Evolutionary conservation across 1,140 invertebrate species (phyloP), one percentile per base, ranked within the genome.

Genomic region (Pseudomyrmex cubaensis): DNA sequence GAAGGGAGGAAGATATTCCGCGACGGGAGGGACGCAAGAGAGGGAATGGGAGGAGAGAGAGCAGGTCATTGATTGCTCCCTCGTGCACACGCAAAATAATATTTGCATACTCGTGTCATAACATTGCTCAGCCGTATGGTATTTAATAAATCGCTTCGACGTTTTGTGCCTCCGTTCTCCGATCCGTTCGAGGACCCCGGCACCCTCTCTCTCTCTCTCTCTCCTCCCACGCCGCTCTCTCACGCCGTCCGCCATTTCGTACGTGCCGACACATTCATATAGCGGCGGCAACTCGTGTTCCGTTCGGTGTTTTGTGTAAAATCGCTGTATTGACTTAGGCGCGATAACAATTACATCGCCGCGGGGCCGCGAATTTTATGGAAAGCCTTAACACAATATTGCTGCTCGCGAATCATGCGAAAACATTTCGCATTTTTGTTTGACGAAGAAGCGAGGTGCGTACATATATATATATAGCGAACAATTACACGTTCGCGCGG

Each of bases 131-230:
- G 52, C 48, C 83, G 56, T 85, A 87, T 56, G 69, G 50, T 87
- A 67, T 87, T 87, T 85, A 85, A 85, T 88, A 88, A 87, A 88
- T 87, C 86, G 83, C 52, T 85, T 83, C 67, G 44, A 61, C 54
- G 64, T 84, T 72, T 57, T 70, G 70, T 72, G 3, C 46, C 22
- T 48, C 54, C 66, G 54, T 48, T 9, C 44, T 20, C 35, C 20
- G 10, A 35, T 35, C 57, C 57, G 8, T 9, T 7, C 57, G 5
- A 35, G 35, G 1, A 25, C 22, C 54, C 54, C 66, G 66, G 46
- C 10, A n/a, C 44, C 17, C 20, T 22, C 20, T 22, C 20, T 22
- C 7, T 13, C 10, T 50, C 62, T 20, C 35, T 25, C 48, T 20
- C 35, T 25, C 48, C 46, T 2, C 25, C 61, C 2, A 9, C 57